Conservation (phyloP, 1,140 invertebrate species). For the Microplitis demolitor region DNA sequence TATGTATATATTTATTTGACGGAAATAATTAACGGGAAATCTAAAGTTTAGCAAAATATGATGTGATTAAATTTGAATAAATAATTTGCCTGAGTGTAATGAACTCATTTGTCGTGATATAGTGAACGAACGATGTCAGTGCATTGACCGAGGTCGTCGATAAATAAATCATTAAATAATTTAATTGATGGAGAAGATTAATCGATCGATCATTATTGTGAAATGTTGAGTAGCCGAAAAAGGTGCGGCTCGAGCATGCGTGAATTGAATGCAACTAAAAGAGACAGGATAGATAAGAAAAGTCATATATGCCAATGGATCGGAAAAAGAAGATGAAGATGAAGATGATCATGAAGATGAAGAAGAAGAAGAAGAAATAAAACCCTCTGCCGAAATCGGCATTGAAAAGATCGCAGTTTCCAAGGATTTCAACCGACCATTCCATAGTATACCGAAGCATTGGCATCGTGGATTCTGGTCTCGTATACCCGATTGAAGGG, state of each 20-base stretch:
- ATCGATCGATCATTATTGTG: slow-evolving; percentile 8
- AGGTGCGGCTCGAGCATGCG: slow-evolving; percentile 16
- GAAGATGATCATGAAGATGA: not conserved
- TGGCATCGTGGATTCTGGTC: slow-evolving; percentile 1
- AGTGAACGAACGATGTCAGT: not conserved
- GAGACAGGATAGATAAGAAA: not conserved
- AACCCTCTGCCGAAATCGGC: slow-evolving; percentile 6
- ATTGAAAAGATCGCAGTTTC: slow-evolving; percentile 9
- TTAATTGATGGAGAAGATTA: not conserved
- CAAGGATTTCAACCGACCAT: slow-evolving; percentile 9
- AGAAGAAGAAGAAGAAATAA: not conserved
- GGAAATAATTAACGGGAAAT: too few relatives aligned
- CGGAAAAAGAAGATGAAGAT: not conserved
- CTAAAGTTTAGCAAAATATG: too few relatives aligned
- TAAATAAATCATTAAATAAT: not conserved
- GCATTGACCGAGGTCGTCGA: slow-evolving; percentile 5
- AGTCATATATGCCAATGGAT: not conserved
- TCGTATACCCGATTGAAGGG: not conserved
- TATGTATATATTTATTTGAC: too few relatives aligned
- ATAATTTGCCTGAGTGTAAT: not conserved
- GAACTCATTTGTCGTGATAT: not conserved
- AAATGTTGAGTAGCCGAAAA: slow-evolving; percentile 7
- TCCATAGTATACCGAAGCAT: not conserved
- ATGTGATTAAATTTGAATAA: too few relatives aligned
- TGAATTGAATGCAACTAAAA: not conserved